Evolutionary conservation across 2,113 vertebrate species (phyloP).

Genomic region (Anhinga anhinga): DNA sequence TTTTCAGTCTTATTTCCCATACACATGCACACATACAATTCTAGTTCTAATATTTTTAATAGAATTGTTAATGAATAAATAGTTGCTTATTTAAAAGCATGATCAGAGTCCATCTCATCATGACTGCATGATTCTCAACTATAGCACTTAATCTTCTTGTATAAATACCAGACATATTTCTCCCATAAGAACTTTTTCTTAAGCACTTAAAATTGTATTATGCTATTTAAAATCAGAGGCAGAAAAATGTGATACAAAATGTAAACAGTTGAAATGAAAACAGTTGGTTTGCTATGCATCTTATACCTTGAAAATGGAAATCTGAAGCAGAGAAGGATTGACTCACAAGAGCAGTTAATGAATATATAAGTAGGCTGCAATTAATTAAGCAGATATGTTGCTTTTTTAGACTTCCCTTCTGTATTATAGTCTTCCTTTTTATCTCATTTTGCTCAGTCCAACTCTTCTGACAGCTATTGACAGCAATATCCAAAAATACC

Average conservation of each 20-base stretch:
- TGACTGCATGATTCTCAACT: neutral
- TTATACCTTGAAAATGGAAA: neutral
- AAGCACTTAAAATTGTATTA: neutral
- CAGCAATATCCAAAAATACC: conserved; percentile 20
- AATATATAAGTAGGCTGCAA: neutral
- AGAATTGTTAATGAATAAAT: neutral
- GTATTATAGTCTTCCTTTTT: neutral
- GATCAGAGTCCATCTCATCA: neutral
- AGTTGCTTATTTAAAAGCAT: neutral
- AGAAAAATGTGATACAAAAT: neutral
- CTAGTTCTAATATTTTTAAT: neutral
- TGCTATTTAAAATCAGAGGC: neutral
- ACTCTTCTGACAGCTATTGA: conserved; percentile 7
- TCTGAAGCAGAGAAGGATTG: neutral
- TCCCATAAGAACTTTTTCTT: neutral
- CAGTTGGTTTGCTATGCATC: neutral
- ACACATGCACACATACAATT: neutral
- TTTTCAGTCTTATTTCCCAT: neutral
- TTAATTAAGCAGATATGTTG: neutral
- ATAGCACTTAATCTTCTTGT: neutral
- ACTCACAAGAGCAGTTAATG: neutral
- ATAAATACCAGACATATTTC: neutral
- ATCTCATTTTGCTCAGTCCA: neutral
- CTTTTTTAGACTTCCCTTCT: conserved; percentile 1
- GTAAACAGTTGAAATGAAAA: neutral